Percentiles rank a stretch among this genome's conserved stretches.
phyloP scores from a whole-genome alignment of 1,140 invertebrate genomes.

The Thaumatotibia leucotreta region DNA sequence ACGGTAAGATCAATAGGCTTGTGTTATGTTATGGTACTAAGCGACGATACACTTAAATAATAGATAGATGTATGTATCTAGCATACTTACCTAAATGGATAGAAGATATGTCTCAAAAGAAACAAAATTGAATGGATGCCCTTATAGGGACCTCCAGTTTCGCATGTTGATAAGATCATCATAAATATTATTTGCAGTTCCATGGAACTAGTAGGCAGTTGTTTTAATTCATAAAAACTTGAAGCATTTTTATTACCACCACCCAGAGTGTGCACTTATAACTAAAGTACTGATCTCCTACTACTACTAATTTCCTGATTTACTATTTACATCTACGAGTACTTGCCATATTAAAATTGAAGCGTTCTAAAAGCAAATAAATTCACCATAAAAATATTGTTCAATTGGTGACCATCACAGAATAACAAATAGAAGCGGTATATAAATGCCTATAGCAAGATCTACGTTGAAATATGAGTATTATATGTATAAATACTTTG shows the following conservation, averaged over 20 bases:
- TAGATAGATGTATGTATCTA: no score
- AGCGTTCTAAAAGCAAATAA: conserved; percentile 4
- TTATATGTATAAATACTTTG: conserved; percentile 20
- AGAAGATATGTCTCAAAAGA: no score
- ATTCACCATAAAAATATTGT: neutral
- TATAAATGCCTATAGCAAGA: conserved; percentile 1
- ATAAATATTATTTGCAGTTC: no score
- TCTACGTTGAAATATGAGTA: conserved; percentile 6
- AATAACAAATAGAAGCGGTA: neutral
- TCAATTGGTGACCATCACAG: neutral
- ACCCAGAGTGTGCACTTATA: neutral
- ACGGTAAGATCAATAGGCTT: no score
- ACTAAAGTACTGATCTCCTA: neutral
- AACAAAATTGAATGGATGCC: no score
- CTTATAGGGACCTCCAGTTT: no score
- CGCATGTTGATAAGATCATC: no score
- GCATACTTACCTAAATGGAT: no score
- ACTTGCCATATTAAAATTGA: conserved; percentile 3
- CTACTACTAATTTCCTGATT: neutral
- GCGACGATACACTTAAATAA: no score
- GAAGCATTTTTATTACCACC: neutral
- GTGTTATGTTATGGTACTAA: no score
- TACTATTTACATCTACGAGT: neutral
- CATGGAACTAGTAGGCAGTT: no score
- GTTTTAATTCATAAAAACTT: no score